Conservation (phyloP, 2,888 invertebrate species). For the Polydrusus pterygomalis region DNA sequence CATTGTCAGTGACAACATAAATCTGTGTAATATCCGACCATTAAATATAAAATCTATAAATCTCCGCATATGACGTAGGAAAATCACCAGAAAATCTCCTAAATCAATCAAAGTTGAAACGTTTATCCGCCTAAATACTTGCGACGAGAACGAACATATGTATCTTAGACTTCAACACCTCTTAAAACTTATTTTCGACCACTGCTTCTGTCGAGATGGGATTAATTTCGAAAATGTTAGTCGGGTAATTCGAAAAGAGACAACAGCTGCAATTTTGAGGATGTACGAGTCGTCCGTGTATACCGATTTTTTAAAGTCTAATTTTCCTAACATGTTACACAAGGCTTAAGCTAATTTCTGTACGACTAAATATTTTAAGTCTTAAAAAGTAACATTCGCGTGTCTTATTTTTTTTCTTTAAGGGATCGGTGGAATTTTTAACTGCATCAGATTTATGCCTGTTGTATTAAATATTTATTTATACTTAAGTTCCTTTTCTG, state of each 20-base stretch:
- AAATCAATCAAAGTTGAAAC: constrained; percentile 68
- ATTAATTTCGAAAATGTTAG: constrained; percentile 52
- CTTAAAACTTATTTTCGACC: constrained; percentile 57
- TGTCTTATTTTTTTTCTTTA: too few species aligned
- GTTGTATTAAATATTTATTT: too few species aligned
- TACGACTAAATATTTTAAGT: not conserved
- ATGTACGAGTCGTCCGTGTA: constrained; percentile 19
- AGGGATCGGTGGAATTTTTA: too few species aligned
- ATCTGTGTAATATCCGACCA: not conserved
- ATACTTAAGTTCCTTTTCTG: too few species aligned
- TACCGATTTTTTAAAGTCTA: constrained; percentile 38
- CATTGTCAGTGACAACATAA: not conserved
- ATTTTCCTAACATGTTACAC: constrained; percentile 26
- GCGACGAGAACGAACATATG: constrained; percentile 69
- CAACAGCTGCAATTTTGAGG: constrained; percentile 44
- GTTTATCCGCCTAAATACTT: constrained; percentile 68
- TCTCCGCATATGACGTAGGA: constrained; percentile 24
- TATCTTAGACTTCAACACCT: constrained; percentile 70
- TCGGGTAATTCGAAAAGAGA: constrained; percentile 43
- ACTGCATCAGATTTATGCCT: too few species aligned
- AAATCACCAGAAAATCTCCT: constrained; percentile 46
- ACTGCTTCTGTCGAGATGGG: constrained; percentile 48
- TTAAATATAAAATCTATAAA: constrained; percentile 27
- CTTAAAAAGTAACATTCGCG: too few species aligned
- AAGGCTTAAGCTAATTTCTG: constrained; percentile 3